Evolutionary conservation across 2,888 invertebrate species (phyloP).

Genomic region (Acanthosepion pharaonis): DNA sequence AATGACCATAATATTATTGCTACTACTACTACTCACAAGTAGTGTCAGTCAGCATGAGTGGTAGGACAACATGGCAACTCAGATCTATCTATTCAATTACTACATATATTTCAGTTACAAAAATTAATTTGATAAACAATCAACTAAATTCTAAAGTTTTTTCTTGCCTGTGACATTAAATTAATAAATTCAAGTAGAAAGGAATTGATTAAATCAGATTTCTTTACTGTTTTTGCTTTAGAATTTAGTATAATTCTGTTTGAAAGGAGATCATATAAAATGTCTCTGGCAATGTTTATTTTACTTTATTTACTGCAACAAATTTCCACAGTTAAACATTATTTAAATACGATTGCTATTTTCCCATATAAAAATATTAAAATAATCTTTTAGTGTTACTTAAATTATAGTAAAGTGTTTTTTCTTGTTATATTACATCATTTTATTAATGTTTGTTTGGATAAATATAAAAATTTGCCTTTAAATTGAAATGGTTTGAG

Average conservation of each 20-base stretch:
- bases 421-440: not conserved
- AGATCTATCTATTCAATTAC: not conserved
- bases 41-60: not conserved
- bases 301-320: not conserved
- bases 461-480: not conserved
- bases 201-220: not conserved
- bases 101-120: not conserved
- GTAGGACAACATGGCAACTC: not conserved
- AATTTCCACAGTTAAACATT: not conserved
- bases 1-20: not conserved
- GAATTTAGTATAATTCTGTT: not conserved
- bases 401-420: too few species aligned
- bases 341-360: not conserved
- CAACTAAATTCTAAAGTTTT: not conserved
- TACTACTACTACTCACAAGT: not conserved
- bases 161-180: not conserved
- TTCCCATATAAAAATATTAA: too few species aligned
- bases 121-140: not conserved
- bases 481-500: not conserved
- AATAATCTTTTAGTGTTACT: too few species aligned
- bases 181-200: not conserved
- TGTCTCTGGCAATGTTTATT: not conserved
- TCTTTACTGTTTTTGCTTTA: not conserved
- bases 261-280: not conserved
- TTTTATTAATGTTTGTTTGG: not conserved